These are phyloP conservation scores for Cataglyphis cursor DNA, from an alignment of 2,888 invertebrate species.

Conservation along the genomic window DNA sequence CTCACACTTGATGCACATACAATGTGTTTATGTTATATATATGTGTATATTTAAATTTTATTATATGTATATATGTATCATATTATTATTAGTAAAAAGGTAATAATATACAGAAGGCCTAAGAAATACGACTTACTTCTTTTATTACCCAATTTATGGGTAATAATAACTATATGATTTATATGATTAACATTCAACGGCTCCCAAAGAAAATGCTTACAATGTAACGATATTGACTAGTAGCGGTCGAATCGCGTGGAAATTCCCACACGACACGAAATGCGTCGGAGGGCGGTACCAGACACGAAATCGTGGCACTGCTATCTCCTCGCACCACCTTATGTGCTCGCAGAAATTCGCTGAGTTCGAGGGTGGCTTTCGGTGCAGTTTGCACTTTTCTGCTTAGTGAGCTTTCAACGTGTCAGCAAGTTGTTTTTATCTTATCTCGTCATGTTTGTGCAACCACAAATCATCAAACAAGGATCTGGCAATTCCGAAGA, in stretches of 20 bases:
- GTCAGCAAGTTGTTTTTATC: conserved; percentile 26
- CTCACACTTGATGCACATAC: too few species aligned
- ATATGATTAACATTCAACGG: background rate
- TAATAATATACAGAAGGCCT: background rate
- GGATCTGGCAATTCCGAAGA: conserved; percentile 82
- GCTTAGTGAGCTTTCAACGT: conserved; percentile 30
- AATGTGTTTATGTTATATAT: too few species aligned
- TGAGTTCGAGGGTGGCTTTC: conserved; percentile 42
- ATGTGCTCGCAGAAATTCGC: conserved; percentile 37
- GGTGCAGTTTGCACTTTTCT: conserved; percentile 29
- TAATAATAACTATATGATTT: too few species aligned
- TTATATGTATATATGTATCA: too few species aligned
- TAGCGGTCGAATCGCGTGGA: conserved; percentile 61
- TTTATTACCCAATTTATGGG: background rate
- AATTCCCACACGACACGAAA: conserved; percentile 76
- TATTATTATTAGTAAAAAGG: background rate
- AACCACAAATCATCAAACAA: conserved; percentile 76
- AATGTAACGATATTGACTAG: conserved; percentile 64
- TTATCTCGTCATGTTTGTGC: conserved; percentile 81
- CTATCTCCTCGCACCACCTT: conserved; percentile 62
- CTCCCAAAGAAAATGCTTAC: background rate
- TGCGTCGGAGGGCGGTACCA: conserved; percentile 80
- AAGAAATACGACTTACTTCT: background rate
- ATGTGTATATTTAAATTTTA: too few species aligned
- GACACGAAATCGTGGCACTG: conserved; percentile 79